Percentiles rank a stretch among this genome's conserved stretches.
phyloP scores from a whole-genome alignment of 2,888 invertebrate species.

The Synanthedon tipuliformis region DNA sequence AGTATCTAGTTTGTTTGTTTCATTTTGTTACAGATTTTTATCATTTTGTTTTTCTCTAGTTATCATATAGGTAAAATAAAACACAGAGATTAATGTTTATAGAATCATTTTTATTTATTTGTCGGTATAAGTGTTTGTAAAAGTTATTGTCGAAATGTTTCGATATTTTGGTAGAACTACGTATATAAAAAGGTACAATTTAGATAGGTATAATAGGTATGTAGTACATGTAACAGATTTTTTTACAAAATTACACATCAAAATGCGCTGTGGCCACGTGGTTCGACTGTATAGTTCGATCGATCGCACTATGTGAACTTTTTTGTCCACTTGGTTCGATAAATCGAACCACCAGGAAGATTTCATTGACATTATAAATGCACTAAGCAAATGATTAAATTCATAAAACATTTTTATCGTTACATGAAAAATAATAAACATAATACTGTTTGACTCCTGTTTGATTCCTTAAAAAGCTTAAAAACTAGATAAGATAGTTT shows the following conservation, averaged over 20 bases:
- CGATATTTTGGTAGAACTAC: slow-evolving; percentile 43
- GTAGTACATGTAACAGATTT: background rate
- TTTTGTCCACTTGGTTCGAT: too few species aligned
- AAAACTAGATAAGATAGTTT: background rate
- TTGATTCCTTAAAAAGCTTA: background rate
- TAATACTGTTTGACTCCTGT: slow-evolving; percentile 61
- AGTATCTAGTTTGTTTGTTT: too few species aligned
- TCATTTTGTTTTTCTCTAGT: too few species aligned
- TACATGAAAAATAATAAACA: slow-evolving; percentile 55
- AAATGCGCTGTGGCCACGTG: too few species aligned
- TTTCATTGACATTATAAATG: slow-evolving; percentile 19
- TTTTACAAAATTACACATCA: background rate
- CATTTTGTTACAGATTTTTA: too few species aligned
- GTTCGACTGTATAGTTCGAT: too few species aligned
- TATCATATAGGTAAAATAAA: slow-evolving; percentile 30
- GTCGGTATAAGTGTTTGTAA: slow-evolving; percentile 64
- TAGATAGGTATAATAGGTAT: background rate
- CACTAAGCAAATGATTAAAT: slow-evolving; percentile 26
- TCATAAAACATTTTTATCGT: slow-evolving; percentile 32
- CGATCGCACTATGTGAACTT: too few species aligned
- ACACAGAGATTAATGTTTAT: slow-evolving; percentile 21
- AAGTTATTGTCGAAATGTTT: slow-evolving; percentile 66
- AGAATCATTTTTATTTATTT: slow-evolving; percentile 59
- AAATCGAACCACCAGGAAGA: too few species aligned
- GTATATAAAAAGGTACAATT: slow-evolving; percentile 17